Evolutionary conservation across 1,140 invertebrate species (phyloP), one percentile per base, ranked within the genome.

Genomic region (Papilio glaucus): DNA sequence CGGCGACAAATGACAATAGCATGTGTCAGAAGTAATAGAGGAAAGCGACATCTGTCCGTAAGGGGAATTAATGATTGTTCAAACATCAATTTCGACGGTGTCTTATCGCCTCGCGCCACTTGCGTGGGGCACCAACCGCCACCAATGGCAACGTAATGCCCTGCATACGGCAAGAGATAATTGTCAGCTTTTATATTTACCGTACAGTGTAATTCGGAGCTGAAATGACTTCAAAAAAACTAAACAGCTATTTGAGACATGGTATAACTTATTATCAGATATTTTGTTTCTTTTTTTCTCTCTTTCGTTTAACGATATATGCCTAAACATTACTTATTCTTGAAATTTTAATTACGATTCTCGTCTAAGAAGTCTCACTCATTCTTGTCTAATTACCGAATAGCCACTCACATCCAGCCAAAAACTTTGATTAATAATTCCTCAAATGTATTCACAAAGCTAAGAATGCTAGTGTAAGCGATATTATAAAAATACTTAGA

Each of bases 11-110:
- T 84, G 80, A 88, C 82, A 88, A 75, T 82, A 73, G 79, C 83
- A 82, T 81, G 82, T 85, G 87, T 88, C 85, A 86, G 87, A 90
- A 88, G 87, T 89, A 91, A 91, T 91, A 85, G 86, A 85, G 75
- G 79, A 72, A 73, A 80, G 80, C 75, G 88, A 89, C 89, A 90
- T 86, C 83, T 91, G 89, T 85, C 84, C 79, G 73, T 63, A 67
- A 76, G 77, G 86, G 77, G 86, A 83, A 86, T 89, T 89, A 91
- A 91, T 91, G 89, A 83, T 80, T 85, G 84, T 89, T 91, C 88
- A 90, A 91, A 91, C 87, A 91, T 88, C 87, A 87, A 90, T 88
- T 88, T 84, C 71, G 80, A 57, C 60, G 73, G 73, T 78, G 85
- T 85, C 84, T 91, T 91, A 91, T 91, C 89, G 84, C 73, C 18